Conservation (phyloP, 2,888 invertebrate species). For the Tineola bisselliella region DNA sequence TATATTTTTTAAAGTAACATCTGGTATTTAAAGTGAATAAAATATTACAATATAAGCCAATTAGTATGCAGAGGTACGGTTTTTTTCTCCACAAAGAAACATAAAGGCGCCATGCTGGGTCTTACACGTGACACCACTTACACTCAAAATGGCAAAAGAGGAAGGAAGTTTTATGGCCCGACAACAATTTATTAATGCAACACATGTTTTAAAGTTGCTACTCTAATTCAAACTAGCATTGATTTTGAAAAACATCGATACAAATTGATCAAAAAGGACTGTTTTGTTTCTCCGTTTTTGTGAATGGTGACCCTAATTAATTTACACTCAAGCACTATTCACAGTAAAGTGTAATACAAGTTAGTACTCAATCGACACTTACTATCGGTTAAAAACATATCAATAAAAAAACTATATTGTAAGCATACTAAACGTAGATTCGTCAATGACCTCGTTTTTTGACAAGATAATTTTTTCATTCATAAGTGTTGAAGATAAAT, state of each 20-base stretch:
- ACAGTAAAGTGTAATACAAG: neutral
- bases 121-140: slow-evolving; percentile 2
- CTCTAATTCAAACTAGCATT: neutral
- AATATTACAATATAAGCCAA: too few relatives aligned
- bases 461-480: slow-evolving; percentile 20
- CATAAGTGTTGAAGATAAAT: slow-evolving; percentile 18
- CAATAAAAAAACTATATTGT: neutral
- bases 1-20: too few relatives aligned
- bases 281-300: too few relatives aligned
- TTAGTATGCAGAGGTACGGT: too few relatives aligned
- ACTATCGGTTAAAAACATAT: neutral
- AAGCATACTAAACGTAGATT: slow-evolving; percentile 13
- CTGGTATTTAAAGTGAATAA: too few relatives aligned
- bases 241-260: neutral
- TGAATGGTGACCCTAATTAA: too few relatives aligned
- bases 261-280: neutral
- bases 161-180: slow-evolving; percentile 5
- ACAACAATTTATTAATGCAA: neutral
- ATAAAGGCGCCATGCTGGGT: slow-evolving; percentile 6
- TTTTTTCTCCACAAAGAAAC: neutral
- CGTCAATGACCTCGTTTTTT: slow-evolving; percentile 19
- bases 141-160: neutral
- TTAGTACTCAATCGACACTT: neutral
- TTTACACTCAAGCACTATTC: neutral
- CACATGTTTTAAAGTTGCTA: neutral